Conservation (phyloP, 2,888 invertebrate species). For the Sphaeridia pumilis region DNA sequence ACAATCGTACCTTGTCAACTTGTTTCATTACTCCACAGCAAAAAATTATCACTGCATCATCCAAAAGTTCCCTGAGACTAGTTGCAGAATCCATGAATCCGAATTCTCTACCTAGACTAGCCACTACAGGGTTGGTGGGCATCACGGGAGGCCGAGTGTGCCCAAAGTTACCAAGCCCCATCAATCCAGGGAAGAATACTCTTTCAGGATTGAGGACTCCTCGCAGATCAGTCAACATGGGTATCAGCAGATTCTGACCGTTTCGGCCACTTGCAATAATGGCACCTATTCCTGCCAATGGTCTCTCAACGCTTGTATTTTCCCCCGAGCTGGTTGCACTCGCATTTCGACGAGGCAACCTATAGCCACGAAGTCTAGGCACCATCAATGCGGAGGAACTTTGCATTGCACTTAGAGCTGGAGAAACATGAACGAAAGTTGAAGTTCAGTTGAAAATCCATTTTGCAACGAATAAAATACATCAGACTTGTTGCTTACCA, state of each 20-base stretch:
- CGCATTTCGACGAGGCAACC: slow-evolving; percentile 10
- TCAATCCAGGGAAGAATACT: slow-evolving; percentile 22
- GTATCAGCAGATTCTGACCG: slow-evolving; percentile 32
- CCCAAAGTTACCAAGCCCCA: slow-evolving; percentile 24
- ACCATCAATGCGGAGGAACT: no score
- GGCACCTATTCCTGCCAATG: slow-evolving; percentile 9
- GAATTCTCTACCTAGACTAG: slow-evolving; percentile 26
- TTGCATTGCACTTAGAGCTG: slow-evolving; percentile 6
- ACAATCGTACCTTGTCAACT: slow-evolving; percentile 37
- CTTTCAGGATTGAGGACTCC: slow-evolving; percentile 22
- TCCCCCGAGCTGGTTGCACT: slow-evolving; percentile 28
- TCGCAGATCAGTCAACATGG: slow-evolving; percentile 30
- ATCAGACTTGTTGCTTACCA: background rate
- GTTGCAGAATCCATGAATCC: slow-evolving; percentile 28
- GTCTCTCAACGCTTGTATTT: slow-evolving; percentile 17
- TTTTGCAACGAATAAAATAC: background rate
- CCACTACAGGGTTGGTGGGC: slow-evolving; percentile 29
- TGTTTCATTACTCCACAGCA: slow-evolving; percentile 57
- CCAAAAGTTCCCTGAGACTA: slow-evolving; percentile 46
- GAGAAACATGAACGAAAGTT: background rate
- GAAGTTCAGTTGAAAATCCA: background rate
- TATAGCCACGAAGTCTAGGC: background rate
- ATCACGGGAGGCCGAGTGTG: slow-evolving; percentile 16
- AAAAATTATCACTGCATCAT: slow-evolving; percentile 55
- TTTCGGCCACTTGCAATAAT: slow-evolving; percentile 29